Evolutionary conservation across 2,888 invertebrate species (phyloP).

Genomic region (Teleiodes luculella): DNA sequence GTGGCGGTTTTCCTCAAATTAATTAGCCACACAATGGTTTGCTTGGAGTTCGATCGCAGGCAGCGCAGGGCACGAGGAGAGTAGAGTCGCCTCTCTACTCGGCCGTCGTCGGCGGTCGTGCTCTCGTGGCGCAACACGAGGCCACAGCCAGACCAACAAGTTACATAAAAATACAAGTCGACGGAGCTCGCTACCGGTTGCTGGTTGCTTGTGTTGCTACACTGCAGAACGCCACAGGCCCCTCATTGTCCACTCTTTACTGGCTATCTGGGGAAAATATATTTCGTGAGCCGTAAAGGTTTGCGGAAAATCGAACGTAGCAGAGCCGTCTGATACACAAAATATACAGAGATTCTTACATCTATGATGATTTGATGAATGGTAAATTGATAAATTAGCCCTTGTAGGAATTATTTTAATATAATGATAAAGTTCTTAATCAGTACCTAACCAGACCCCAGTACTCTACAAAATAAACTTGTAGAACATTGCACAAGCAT

Average conservation of each 20-base stretch:
- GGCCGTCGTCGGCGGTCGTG: too few relatives aligned
- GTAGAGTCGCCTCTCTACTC: conserved; percentile 16
- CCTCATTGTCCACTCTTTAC: conserved; percentile 40
- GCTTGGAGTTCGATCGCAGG: conserved; percentile 21
- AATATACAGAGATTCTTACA: too few relatives aligned
- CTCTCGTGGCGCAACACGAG: conserved; percentile 49
- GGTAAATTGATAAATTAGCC: too few relatives aligned
- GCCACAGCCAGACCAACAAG: conserved; percentile 38
- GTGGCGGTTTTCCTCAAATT: conserved; percentile 27
- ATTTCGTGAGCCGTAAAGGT: background rate
- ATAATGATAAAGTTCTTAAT: too few relatives aligned
- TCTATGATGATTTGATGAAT: too few relatives aligned
- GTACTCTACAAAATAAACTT: too few relatives aligned
- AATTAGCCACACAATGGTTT: conserved; percentile 27
- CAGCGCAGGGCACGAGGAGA: conserved; percentile 25
- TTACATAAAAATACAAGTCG: conserved; percentile 68
- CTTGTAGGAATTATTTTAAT: too few relatives aligned
- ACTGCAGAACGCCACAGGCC: conserved; percentile 32
- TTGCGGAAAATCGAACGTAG: too few relatives aligned
- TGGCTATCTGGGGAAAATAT: conserved; percentile 29
- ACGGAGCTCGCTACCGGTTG: conserved; percentile 51
- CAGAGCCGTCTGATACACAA: too few relatives aligned
- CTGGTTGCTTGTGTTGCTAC: conserved; percentile 43
- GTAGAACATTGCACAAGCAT: too few relatives aligned
- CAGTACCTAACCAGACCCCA: too few relatives aligned